phyloP scores from a whole-genome alignment of 2,797 vertebrate genomes.

The Melanotaenia nigrans region DNA sequence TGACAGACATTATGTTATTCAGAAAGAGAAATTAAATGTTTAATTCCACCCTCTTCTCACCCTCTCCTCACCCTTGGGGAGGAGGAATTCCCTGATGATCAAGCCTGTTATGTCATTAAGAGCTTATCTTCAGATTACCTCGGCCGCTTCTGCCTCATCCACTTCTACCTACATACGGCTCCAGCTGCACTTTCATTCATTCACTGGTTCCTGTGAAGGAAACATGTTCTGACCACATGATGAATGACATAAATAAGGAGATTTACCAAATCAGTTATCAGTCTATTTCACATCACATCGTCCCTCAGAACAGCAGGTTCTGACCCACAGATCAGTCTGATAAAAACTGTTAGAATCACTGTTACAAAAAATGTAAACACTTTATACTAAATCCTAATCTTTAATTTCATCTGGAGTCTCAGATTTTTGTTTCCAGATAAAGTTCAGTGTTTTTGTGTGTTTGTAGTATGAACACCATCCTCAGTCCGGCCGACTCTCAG shows the following conservation, averaged over 20 bases:
- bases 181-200: not conserved
- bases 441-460: not conserved
- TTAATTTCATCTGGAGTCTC: too few species aligned
- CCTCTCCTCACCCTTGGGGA: not conserved
- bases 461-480: conserved; percentile 54
- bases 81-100: conserved; percentile 26
- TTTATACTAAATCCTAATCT: too few species aligned
- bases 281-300: too few species aligned
- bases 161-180: not conserved
- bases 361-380: too few species aligned
- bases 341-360: too few species aligned
- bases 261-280: too few species aligned
- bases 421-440: not conserved
- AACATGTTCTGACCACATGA: too few species aligned
- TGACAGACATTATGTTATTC: not conserved
- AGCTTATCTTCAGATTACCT: conserved; percentile 67
- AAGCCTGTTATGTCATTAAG: conserved; percentile 65
- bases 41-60: not conserved
- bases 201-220: too few species aligned
- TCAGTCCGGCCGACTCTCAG: conserved; percentile 54
- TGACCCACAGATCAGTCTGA: too few species aligned
- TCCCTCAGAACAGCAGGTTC: too few species aligned
- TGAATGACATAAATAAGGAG: too few species aligned
- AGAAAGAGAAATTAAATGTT: not conserved
- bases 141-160: too few species aligned